Evolutionary conservation across 1,140 invertebrate genomes (phyloP).

Genomic region (Zaprionus capensis): DNA sequence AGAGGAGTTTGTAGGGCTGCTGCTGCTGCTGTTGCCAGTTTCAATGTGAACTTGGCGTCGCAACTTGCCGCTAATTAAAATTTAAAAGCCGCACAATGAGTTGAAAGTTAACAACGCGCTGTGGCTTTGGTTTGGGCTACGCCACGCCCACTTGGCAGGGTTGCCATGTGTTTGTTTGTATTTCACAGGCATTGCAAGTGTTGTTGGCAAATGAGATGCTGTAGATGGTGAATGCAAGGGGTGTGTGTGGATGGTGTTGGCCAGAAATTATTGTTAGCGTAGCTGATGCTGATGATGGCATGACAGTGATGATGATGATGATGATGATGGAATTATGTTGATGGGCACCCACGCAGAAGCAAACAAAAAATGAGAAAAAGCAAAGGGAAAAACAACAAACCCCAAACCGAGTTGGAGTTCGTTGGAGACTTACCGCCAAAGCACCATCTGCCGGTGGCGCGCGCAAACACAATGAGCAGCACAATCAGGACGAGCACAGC

Average conservation of each 20-base stretch:
- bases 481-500: conserved; percentile 88
- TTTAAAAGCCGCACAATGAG: conserved; percentile 82
- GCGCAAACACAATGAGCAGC: conserved; percentile 89
- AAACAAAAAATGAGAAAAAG: conserved; percentile 7
- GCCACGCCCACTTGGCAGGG: conserved; percentile 8
- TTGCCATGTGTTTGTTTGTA: conserved; percentile 37
- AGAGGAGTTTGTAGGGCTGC: conserved; percentile 61
- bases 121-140: conserved; percentile 30
- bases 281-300: conserved; percentile 64
- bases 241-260: conserved; percentile 23
- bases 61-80: conserved; percentile 78
- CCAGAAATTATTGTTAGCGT: conserved; percentile 77
- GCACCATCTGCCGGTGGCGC: conserved; percentile 91
- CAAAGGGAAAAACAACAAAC: neutral
- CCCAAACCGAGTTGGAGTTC: too few relatives aligned
- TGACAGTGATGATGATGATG: conserved; percentile 38
- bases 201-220: conserved; percentile 50
- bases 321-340: conserved; percentile 54
- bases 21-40: conserved; percentile 33
- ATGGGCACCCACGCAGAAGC: conserved; percentile 63
- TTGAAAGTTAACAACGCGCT: conserved; percentile 74
- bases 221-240: conserved; percentile 9
- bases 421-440: conserved; percentile 89
- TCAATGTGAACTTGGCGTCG: conserved; percentile 27
- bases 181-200: conserved; percentile 31